These are phyloP conservation scores for Oenanthe melanoleuca DNA, from an alignment of 2,113 vertebrate species.

Conservation along the genomic window DNA sequence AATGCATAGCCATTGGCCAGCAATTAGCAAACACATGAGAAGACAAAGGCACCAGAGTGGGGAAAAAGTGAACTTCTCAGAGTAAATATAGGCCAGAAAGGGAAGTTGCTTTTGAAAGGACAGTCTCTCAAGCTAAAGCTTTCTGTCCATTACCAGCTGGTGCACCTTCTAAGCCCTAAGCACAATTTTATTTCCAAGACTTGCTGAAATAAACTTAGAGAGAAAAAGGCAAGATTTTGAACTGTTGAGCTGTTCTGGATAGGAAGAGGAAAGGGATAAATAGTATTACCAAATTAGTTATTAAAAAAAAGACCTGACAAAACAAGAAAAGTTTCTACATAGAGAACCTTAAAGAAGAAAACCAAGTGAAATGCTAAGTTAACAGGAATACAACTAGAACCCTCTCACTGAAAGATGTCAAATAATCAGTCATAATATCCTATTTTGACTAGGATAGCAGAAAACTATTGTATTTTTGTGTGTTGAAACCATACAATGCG, in stretches of 20 bases:
- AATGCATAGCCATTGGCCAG: neutral
- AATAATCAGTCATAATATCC: neutral
- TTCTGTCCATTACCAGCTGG: neutral
- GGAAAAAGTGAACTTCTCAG: neutral
- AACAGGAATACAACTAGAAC: neutral
- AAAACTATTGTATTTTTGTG: neutral
- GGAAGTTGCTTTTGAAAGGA: neutral
- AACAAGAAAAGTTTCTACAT: neutral
- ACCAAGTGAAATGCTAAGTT: neutral
- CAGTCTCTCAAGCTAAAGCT: neutral
- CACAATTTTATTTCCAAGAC: neutral
- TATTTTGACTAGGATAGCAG: neutral
- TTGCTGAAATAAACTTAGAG: neutral
- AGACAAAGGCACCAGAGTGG: neutral
- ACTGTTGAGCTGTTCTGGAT: neutral
- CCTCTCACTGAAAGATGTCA: neutral
- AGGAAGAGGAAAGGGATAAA: neutral
- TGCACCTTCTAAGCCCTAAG: neutral
- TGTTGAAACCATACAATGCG: neutral
- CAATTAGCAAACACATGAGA: neutral
- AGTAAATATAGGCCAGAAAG: neutral
- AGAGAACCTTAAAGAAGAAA: neutral
- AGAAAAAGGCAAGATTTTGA: neutral
- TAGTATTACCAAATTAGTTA: neutral
- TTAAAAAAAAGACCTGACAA: neutral